Percentiles rank a stretch among this genome's conserved stretches.
Conservation (phyloP, 2,797 vertebrate genomes). For the Gila robusta region DNA sequence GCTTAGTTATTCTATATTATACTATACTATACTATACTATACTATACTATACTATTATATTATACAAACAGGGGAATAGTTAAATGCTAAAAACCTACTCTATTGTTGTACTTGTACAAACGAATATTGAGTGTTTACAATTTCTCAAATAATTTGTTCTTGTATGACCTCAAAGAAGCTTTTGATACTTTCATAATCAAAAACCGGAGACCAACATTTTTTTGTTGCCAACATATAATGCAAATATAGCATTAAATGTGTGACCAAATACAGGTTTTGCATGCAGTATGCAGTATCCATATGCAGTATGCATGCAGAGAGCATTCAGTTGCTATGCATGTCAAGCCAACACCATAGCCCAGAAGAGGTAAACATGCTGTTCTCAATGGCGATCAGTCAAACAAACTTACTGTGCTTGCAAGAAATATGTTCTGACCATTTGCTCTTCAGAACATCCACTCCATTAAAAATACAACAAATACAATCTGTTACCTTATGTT, state of each 20-base stretch:
- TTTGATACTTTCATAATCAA: not conserved
- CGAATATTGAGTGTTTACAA: not conserved
- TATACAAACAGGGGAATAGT: not conserved
- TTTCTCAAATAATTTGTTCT: not conserved
- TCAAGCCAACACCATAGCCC: slow-evolving; percentile 53
- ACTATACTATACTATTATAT: not conserved
- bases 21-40: not conserved
- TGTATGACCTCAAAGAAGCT: not conserved
- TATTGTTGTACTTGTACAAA: not conserved
- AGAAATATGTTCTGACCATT: slow-evolving; percentile 61
- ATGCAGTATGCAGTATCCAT: not conserved
- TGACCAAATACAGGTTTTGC: not conserved
- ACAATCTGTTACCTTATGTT: slow-evolving; percentile 45
- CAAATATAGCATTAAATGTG: not conserved
- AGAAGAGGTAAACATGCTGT: slow-evolving; percentile 53
- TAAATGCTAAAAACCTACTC: slow-evolving; percentile 13
- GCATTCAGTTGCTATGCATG: slow-evolving; percentile 48
- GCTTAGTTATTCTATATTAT: not conserved
- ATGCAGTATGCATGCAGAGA: slow-evolving; percentile 16
- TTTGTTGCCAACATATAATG: slow-evolving; percentile 1
- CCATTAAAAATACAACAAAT: slow-evolving; percentile 65
- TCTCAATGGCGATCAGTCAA: slow-evolving; percentile 52
- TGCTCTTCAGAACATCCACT: slow-evolving; percentile 61
- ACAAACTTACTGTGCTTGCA: slow-evolving; percentile 71
- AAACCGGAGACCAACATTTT: not conserved